phyloP scores from a whole-genome alignment of 2,113 vertebrate genomes.

The Lepus europaeus region DNA sequence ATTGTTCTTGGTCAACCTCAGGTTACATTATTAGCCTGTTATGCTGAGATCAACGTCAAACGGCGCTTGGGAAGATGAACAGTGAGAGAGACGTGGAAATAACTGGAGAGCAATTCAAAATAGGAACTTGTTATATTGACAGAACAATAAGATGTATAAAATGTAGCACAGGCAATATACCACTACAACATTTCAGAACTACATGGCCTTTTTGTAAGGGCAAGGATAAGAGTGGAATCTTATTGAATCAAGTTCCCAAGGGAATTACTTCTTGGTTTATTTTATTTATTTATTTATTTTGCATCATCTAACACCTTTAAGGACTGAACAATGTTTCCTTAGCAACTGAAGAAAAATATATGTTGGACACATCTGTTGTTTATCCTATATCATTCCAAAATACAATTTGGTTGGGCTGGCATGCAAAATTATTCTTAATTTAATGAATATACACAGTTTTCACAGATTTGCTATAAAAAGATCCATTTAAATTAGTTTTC shows the following conservation, averaged over 20 bases:
- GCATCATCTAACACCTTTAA: constrained; percentile 27
- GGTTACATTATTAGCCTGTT: neutral
- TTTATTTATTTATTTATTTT: neutral
- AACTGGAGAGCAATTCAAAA: neutral
- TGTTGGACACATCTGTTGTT: constrained; percentile 76
- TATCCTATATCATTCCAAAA: constrained; percentile 79
- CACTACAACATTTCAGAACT: neutral
- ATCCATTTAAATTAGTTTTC: constrained; percentile 77
- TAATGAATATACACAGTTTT: constrained; percentile 77
- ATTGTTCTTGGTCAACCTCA: neutral
- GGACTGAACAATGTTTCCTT: constrained; percentile 66
- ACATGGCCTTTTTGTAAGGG: neutral
- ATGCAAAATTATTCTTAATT: constrained; percentile 73
- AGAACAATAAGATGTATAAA: constrained; percentile 31
- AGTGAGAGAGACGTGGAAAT: neutral
- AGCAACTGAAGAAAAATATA: constrained; percentile 69
- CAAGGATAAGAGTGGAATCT: neutral
- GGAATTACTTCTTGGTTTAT: constrained; percentile 37
- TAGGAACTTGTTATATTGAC: neutral
- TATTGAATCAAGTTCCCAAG: neutral
- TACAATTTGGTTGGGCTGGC: constrained; percentile 67
- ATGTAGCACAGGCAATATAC: neutral
- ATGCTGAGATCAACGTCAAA: neutral
- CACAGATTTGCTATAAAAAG: constrained; percentile 74
- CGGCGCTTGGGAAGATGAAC: neutral